phyloP scores from a whole-genome alignment of 2,113 vertebrate genomes.

The Fukomys damarensis region DNA sequence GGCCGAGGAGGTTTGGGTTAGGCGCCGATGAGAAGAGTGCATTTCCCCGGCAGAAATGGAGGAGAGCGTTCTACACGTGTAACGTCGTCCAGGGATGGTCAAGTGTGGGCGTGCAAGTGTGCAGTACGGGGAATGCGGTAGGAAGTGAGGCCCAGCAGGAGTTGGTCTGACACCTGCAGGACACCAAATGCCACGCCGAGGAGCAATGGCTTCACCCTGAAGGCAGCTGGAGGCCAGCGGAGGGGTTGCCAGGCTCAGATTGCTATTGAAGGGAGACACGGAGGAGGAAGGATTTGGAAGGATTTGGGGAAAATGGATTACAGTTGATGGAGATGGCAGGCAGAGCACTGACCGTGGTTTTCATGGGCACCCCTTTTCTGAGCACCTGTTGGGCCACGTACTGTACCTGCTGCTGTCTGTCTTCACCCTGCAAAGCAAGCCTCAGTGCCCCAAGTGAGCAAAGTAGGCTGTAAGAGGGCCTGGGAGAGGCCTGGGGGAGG shows the following conservation, averaged over 20 bases:
- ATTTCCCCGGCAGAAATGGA: background rate
- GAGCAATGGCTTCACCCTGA: background rate
- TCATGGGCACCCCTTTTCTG: background rate
- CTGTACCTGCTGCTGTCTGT: background rate
- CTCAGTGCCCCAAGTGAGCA: background rate
- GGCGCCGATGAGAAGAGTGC: background rate
- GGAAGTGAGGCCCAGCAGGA: background rate
- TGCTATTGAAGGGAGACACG: background rate
- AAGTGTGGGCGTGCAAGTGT: background rate
- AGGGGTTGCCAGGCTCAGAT: background rate
- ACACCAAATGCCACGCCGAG: background rate
- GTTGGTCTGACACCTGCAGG: background rate
- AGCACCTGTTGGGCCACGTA: too few species aligned
- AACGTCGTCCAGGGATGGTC: background rate
- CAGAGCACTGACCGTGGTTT: background rate
- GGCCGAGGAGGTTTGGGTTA: accelerated
- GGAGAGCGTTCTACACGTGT: accelerated
- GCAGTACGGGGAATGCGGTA: background rate
- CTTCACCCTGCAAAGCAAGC: background rate
- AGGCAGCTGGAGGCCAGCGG: accelerated
- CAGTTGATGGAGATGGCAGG: background rate
- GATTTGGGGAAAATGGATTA: accelerated
- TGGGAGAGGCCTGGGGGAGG: background rate
- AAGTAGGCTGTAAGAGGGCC: background rate
- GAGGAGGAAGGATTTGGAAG: background rate